phyloP scores from a whole-genome alignment of 1,140 invertebrate genomes.

The Nebria ingens region DNA sequence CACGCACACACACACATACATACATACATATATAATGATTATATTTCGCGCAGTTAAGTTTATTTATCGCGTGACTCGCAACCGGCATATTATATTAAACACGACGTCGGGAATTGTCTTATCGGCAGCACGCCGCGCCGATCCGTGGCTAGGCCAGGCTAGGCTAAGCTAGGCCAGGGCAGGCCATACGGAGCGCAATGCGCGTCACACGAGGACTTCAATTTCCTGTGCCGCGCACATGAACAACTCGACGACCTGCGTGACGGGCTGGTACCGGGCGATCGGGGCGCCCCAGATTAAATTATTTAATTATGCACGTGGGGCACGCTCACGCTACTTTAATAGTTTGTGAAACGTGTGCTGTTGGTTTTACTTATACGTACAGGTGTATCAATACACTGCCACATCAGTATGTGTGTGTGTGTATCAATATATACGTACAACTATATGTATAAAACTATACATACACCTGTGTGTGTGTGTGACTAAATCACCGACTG shows the following conservation, averaged over 20 bases:
- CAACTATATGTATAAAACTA: neutral
- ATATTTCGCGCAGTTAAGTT: too few species aligned
- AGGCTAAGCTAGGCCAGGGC: too few species aligned
- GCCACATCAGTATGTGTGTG: slow-evolving; percentile 11
- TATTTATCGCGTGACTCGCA: too few species aligned
- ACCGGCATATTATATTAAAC: slow-evolving; percentile 31
- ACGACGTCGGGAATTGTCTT: slow-evolving; percentile 37
- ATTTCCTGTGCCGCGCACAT: slow-evolving; percentile 34
- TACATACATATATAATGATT: too few species aligned
- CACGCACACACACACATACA: too few species aligned
- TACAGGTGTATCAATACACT: too few species aligned
- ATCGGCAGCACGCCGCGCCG: slow-evolving; percentile 28
- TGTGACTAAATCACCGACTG: slow-evolving; percentile 20
- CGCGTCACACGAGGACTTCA: slow-evolving; percentile 34
- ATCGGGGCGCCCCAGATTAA: slow-evolving; percentile 8
- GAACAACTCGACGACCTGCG: slow-evolving; percentile 27
- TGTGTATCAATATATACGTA: slow-evolving; percentile 8
- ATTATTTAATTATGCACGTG: slow-evolving; percentile 6
- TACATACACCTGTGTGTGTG: slow-evolving; percentile 12
- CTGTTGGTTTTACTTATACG: slow-evolving; percentile 7
- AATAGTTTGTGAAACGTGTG: slow-evolving; percentile 14
- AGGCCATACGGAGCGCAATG: too few species aligned
- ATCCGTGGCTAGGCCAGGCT: too few species aligned
- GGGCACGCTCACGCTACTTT: slow-evolving; percentile 12
- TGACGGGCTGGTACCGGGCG: neutral